phyloP scores from a whole-genome alignment of 30 jellyfish, hydroid and myxozoan species.

The Phacellophora camtschatica region DNA sequence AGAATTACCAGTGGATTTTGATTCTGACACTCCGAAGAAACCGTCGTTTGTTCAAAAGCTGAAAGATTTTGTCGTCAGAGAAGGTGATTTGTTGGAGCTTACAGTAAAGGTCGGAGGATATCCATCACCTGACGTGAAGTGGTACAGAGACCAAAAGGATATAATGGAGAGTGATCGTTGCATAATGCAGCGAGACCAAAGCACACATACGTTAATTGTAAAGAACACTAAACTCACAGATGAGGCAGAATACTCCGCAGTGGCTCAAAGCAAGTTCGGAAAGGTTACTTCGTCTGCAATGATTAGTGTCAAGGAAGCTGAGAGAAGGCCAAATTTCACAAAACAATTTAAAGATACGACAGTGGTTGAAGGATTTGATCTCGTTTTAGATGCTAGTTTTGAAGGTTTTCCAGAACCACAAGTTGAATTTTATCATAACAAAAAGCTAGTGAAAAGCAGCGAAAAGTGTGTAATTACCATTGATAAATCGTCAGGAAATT shows the following conservation, averaged over 20 bases:
- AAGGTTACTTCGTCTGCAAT: slow-evolving; percentile 52
- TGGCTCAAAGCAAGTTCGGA: slow-evolving; percentile 64
- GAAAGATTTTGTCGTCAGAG: slow-evolving; percentile 20
- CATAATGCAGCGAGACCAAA: slow-evolving; percentile 9
- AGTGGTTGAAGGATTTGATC: slow-evolving; percentile 66
- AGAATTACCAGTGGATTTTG: neutral
- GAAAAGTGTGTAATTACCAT: slow-evolving; percentile 11
- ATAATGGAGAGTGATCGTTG: slow-evolving; percentile 34
- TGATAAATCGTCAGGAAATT: slow-evolving; percentile 26
- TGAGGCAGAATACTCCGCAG: slow-evolving; percentile 85
- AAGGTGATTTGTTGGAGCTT: slow-evolving; percentile 63
- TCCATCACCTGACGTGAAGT: slow-evolving; percentile 67
- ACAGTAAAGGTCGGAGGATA: slow-evolving; percentile 32
- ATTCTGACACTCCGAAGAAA: slow-evolving; percentile 7
- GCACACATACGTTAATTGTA: slow-evolving; percentile 8
- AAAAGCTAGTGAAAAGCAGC: slow-evolving; percentile 46
- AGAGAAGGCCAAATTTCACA: slow-evolving; percentile 62
- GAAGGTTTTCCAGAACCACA: slow-evolving; percentile 83
- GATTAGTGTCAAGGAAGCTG: slow-evolving; percentile 57
- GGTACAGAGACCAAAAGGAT: slow-evolving; percentile 80
- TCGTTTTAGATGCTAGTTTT: slow-evolving; percentile 49
- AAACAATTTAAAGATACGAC: slow-evolving; percentile 50
- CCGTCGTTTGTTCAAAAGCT: slow-evolving; percentile 39
- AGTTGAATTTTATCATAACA: slow-evolving; percentile 78
- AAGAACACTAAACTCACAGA: slow-evolving; percentile 50